A percentile compares a stretch with the other conserved stretches of the same genome.
These are phyloP conservation scores for Erythrolamprus reginae DNA, from an alignment of 2,113 vertebrate species.

Conservation along the genomic window DNA sequence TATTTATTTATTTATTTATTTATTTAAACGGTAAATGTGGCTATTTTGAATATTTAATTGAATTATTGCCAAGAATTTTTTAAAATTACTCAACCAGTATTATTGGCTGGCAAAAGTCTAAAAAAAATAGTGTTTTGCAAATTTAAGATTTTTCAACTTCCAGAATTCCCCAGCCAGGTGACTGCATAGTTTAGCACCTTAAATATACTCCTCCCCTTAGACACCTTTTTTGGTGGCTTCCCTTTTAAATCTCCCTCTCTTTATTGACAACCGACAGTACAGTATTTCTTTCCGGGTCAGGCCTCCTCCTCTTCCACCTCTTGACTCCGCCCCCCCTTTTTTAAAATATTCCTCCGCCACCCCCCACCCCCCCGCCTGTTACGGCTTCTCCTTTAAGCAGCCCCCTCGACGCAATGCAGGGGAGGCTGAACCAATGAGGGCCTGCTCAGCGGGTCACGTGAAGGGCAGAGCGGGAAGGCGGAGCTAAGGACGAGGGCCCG, in stretches of 20 bases:
- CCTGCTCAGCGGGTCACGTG: neutral
- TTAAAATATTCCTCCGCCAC: too few relatives aligned
- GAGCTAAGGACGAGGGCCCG: neutral
- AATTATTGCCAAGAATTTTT: neutral
- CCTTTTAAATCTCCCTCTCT: neutral
- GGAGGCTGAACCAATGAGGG: slow-evolving; percentile 51
- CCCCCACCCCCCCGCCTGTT: neutral
- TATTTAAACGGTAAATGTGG: too few relatives aligned
- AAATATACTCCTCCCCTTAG: neutral
- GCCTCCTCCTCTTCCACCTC: neutral
- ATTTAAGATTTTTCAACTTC: too few relatives aligned
- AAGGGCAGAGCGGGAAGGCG: neutral
- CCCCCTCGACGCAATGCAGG: slow-evolving; percentile 64
- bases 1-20: too few relatives aligned
- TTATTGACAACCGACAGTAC: neutral
- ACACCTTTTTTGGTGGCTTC: neutral
- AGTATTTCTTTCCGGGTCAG: neutral
- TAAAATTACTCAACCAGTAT: neutral
- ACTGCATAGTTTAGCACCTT: neutral
- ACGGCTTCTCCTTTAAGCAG: neutral
- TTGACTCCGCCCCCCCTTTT: neutral
- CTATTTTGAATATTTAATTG: neutral
- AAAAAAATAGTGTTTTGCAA: too few relatives aligned
- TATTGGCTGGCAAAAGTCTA: too few relatives aligned
- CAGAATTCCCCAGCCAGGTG: too few relatives aligned